These are phyloP conservation scores for Paramisgurnus dabryanus DNA, from an alignment of 2,113 vertebrate genomes.

Conservation along the genomic window DNA sequence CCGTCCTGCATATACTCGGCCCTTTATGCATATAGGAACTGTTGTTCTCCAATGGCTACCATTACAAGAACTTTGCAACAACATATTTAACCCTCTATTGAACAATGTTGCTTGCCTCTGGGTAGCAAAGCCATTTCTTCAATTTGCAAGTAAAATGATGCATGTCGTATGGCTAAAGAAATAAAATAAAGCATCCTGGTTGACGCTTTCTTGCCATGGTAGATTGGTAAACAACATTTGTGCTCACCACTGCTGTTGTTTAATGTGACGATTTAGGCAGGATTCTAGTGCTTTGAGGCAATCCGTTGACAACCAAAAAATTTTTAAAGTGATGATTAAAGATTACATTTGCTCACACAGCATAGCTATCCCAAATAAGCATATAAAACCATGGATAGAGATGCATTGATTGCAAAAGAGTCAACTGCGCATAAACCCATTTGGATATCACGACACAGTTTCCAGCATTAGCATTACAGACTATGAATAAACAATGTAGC, in stretches of 20 bases:
- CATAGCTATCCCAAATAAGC: not conserved
- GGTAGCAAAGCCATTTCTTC: too few relatives aligned
- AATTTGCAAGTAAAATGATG: too few relatives aligned
- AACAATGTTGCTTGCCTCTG: too few relatives aligned
- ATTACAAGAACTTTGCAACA: too few relatives aligned
- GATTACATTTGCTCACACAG: not conserved
- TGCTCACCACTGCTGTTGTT: not conserved
- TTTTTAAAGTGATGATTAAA: not conserved
- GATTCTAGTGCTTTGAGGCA: not conserved
- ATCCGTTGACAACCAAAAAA: conserved; percentile 3
- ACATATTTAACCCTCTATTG: too few relatives aligned
- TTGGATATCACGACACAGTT: conserved; percentile 35
- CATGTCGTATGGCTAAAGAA: too few relatives aligned
- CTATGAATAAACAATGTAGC: conserved; percentile 54
- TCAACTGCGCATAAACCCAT: conserved; percentile 39
- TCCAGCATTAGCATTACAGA: conserved; percentile 35
- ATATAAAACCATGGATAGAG: conserved; percentile 2
- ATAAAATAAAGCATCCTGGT: too few relatives aligned
- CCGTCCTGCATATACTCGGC: not conserved
- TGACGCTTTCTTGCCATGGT: too few relatives aligned
- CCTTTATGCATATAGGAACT: not conserved
- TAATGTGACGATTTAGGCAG: not conserved
- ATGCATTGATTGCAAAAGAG: conserved; percentile 42
- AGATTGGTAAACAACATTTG: not conserved
- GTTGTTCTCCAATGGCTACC: not conserved